These are phyloP conservation scores for Omphaloscelis lunosa DNA, from an alignment of 2,888 invertebrate genomes.

Conservation along the genomic window DNA sequence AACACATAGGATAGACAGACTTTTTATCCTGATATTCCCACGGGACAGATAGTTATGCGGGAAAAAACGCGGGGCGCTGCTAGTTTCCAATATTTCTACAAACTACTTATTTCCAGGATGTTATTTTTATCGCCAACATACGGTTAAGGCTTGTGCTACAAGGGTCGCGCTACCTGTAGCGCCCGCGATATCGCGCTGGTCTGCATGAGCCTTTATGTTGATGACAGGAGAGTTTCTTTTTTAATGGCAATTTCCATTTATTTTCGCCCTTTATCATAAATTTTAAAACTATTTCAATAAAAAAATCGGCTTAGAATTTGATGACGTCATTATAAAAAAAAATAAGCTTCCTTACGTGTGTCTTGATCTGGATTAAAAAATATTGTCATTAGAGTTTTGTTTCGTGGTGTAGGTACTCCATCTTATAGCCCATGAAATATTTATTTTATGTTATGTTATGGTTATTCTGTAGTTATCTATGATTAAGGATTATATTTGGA, in stretches of 20 bases:
- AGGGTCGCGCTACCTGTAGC: too few species aligned
- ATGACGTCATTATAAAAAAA: neutral
- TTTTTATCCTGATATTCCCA: too few species aligned
- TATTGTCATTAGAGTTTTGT: slow-evolving; percentile 32
- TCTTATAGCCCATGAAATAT: slow-evolving; percentile 45
- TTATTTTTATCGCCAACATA: neutral
- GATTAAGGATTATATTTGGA: slow-evolving; percentile 53
- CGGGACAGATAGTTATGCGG: too few species aligned
- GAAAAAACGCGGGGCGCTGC: too few species aligned
- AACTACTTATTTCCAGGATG: neutral
- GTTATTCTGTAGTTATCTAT: slow-evolving; percentile 51
- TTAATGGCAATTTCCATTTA: neutral
- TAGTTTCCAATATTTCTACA: neutral
- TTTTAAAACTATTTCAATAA: neutral
- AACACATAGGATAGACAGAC: too few species aligned
- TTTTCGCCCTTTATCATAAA: too few species aligned
- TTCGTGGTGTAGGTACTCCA: slow-evolving; percentile 34
- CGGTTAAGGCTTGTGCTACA: too few species aligned
- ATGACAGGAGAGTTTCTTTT: neutral
- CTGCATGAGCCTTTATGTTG: too few species aligned
- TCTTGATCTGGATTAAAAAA: slow-evolving; percentile 39
- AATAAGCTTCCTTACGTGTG: slow-evolving; percentile 32
- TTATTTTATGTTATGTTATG: slow-evolving; percentile 43
- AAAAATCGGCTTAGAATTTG: neutral
- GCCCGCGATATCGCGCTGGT: too few species aligned